Base-by-base conservation (phyloP, 2,888 invertebrate genomes). In the Stictocephala bisonia region DNA sequence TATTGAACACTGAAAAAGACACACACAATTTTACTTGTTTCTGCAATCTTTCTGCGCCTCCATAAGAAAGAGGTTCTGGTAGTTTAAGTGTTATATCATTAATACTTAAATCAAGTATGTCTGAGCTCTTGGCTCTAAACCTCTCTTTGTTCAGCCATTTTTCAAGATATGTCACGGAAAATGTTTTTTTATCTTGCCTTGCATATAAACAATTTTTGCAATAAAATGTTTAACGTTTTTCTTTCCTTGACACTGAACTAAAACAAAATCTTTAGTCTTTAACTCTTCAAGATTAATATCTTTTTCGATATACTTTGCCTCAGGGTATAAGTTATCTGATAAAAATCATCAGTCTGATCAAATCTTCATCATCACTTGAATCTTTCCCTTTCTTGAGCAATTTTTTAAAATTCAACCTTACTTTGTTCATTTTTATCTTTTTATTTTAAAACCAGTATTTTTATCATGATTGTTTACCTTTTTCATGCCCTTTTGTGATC, bases 201-300 rank as follows among this genome's bases (percentile, higher is more conserved):
- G 4, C 7, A 31, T 60, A 18, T 60, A 29, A 51, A 11, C 35
- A 24, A 70, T 29, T n/a, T 71, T 41, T 18, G 71, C 71, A 44
- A 71, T 29, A 44, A 58, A 71, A 44, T 58, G 58, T 24, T 71
- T 71, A 4, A 24, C 41, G 48, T 29, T 71, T 71, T 71, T 71
- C 24, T 71, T 60, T 15, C 56, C 58, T 44, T 56, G 15, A 41
- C 18, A 22, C n/a, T 70, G 1, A 24, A 56, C 56, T 22, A 70
- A 35, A 35, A 53, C 40, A 69, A 20, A 70, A 29, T 70, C 56
- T 53, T 41, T 26, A 40, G 3, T 24, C 27, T 31, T 53, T 29
- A 56, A 29, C 13, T 70, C 56, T 18, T 70, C 35, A 13, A 51
- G 20, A 44, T 20, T 24, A 22, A 69, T 31, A 11, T 69, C 31